Base-by-base conservation (phyloP, 2,888 invertebrate genomes). In the Bugulina stolonifera region DNA sequence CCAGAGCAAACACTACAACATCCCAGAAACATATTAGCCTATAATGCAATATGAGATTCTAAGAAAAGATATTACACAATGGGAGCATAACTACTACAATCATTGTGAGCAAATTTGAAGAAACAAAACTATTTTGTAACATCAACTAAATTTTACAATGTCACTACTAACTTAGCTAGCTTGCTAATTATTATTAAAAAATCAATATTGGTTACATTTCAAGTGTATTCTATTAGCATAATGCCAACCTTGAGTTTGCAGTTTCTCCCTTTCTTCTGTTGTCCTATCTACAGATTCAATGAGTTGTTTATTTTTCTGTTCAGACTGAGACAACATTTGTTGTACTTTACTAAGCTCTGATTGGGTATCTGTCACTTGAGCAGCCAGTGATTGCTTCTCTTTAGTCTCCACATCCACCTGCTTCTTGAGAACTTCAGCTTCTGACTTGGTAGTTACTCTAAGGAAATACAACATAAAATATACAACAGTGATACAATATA, bases 381-480 rank as follows among this genome's bases (percentile, higher is more conserved):
- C 58, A 74, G 78, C 74, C n/a, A 77, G 64, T 71, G 78, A 77
- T 55, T 76, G 74, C 29, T 78, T 73, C 57, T 78, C 77, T 27
- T 78, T 78, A 35, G 77, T 75, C 3, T 76, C 73, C 71, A 78
- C 77, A 64, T 77, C 77, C 54, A 79, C 75, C 71, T 81, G 80
- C 29, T 76, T 75, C 72, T 76, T 78, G 27, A 79, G 54, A 18
- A 73, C 54, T 54, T 79, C 79, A 2, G 10, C 5, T 5, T 64
- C 64, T 32, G 64, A 64, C n/a, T 64, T 64, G 1, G 34, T 32
- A 14, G 64, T 32, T 5, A 64, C 27, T 64, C 64, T 64, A 32
- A 3, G n/a, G n/a, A 55, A 43, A 43, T 43, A 43, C 43, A 43
- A 18, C 43, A 43, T 43, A 43, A 18, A 10, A 43, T 18, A 43